Evolutionary conservation across 2,888 invertebrate genomes (phyloP), one percentile per base, ranked within the genome.

Genomic region (Urechis unicinctus): DNA sequence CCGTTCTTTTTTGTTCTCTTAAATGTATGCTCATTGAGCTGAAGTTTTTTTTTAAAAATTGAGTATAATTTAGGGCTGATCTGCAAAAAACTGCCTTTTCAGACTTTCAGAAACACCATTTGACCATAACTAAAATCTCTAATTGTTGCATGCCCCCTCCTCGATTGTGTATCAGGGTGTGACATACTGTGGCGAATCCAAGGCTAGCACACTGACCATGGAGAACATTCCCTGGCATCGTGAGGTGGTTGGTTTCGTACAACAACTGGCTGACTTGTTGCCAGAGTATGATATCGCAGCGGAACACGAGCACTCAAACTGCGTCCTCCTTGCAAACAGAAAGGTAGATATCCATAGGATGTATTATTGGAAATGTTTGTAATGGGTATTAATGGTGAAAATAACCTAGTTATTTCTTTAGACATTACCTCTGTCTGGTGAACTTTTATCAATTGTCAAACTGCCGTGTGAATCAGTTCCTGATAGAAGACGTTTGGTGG

Each of bases 241-340:
- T 61, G 83, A 83, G 69, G 83, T 83, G 1, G 72, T 81, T 2
- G 65, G 67, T 2, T 83, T 83, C 70, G 80, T 79, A 13, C 63
- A 76, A 59, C 72, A 79, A 60, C 66, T 83, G 47, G 70, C 69
- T 2, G 75, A 74, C n/a, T 63, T 68, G 22, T 64, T 83, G 30
- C 77, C 78, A 4, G 75, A 79, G 52, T 83, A 83, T 66, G 81
- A 78, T 50, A 73, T 84, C 24, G 82, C 83, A 1, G 79, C 80
- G 29, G 83, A 83, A 68, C 83, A 83, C 68, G 82, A 83, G 64
- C 83, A 83, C 68, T 83, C 83, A 9, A 84, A 83, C 65, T 84
- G 83, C 68, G 68, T 83, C 45, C 72, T 83, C 1, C 64, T 83
- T 22, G 82, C 83, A 24, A 73, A 83, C 66, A 81, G 77, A 67